A percentile compares a stretch with the other conserved stretches of the same genome.
These are phyloP conservation scores for Fundulus diaphanus DNA, from an alignment of 2,797 vertebrate genomes.

Conservation along the genomic window DNA sequence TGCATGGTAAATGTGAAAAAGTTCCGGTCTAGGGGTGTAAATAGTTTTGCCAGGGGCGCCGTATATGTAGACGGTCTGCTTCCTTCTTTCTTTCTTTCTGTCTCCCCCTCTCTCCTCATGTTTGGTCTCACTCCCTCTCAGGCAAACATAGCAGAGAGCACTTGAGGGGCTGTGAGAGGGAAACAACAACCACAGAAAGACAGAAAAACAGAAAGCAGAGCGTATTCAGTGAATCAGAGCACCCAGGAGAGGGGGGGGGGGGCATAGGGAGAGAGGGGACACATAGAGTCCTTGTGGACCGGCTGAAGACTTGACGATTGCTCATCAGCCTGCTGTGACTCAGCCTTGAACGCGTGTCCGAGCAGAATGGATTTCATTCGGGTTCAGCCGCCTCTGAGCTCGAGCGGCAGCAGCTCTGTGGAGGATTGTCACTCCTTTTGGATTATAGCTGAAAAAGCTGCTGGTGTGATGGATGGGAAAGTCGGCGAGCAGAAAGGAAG, in stretches of 20 bases:
- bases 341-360: conserved; percentile 38
- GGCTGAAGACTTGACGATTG: conserved; percentile 43
- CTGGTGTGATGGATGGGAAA: conserved; percentile 47
- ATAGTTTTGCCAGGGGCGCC: too few relatives aligned
- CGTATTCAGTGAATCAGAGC: conserved; percentile 20
- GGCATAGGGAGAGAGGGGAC: conserved; percentile 16
- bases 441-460: conserved; percentile 58
- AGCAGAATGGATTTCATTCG: conserved; percentile 61
- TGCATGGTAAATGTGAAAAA: not conserved
- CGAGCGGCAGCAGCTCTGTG: conserved; percentile 25
- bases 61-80: conserved; percentile 8
- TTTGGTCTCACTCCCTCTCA: conserved; percentile 54
- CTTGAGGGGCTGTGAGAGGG: conserved; percentile 37
- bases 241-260: not conserved
- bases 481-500: conserved; percentile 48
- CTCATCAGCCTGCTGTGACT: conserved; percentile 57
- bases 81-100: conserved; percentile 12
- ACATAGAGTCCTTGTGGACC: conserved; percentile 42
- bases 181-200: conserved; percentile 46
- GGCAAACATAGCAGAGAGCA: conserved; percentile 55
- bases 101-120: conserved; percentile 42
- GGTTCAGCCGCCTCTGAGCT: conserved; percentile 28
- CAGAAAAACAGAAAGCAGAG: conserved; percentile 23
- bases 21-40: not conserved
- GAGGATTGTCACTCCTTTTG: conserved; percentile 33